Conservation (phyloP, 2,113 vertebrate genomes). For the Siphamia tubifer region DNA sequence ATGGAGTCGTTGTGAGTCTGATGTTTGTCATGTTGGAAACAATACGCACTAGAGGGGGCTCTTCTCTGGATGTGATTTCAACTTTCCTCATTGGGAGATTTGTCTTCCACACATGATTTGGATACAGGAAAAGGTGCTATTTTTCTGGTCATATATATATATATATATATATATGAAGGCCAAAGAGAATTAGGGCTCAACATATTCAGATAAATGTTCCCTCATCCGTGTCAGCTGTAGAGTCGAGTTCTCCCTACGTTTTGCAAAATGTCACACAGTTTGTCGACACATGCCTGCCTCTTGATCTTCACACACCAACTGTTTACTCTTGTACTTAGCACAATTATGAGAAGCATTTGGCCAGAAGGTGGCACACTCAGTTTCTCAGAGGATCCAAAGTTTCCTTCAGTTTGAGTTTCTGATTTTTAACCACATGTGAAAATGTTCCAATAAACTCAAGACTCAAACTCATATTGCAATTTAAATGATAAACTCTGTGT, state of each 20-base stretch:
- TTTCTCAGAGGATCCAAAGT: background rate
- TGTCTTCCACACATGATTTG: constrained; percentile 27
- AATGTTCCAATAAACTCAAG: background rate
- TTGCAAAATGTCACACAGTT: constrained; percentile 41
- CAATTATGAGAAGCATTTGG: constrained; percentile 12
- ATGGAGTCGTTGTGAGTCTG: background rate
- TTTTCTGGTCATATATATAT: too few species aligned
- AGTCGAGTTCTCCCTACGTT: background rate
- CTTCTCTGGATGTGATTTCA: constrained; percentile 14
- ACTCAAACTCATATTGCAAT: too few species aligned
- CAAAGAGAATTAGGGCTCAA: too few species aligned
- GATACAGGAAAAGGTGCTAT: too few species aligned
- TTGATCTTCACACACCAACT: constrained; percentile 24
- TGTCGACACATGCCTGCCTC: constrained; percentile 29
- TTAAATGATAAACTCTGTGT: too few species aligned
- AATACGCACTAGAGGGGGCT: constrained; percentile 43
- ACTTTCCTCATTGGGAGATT: background rate
- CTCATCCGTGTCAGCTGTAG: background rate
- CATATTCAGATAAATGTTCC: too few species aligned
- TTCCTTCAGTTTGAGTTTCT: background rate
- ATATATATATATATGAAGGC: too few species aligned
- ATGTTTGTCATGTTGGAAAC: background rate
- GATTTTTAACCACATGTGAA: background rate
- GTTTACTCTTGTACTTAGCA: constrained; percentile 50
- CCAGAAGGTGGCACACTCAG: constrained; percentile 32